phyloP scores from a whole-genome alignment of 1,140 invertebrate species.

The Solenopsis invicta region DNA sequence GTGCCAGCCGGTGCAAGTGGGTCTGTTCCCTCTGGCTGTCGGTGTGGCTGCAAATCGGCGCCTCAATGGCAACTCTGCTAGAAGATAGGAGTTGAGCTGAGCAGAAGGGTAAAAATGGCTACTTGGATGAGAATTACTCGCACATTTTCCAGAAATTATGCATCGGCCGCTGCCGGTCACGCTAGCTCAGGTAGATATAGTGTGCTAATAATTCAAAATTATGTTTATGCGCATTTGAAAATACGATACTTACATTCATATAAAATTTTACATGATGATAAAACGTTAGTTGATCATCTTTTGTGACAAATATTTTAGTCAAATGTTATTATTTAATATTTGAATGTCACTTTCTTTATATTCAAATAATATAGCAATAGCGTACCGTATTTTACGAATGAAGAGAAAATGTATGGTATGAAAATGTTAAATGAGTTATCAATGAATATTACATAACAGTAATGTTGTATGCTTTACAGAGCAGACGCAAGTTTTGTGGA shows the following conservation, averaged over 20 bases:
- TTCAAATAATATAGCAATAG: neutral
- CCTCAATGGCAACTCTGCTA: too few relatives aligned
- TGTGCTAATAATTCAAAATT: constrained; percentile 36
- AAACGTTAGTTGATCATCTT: neutral
- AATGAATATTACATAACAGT: constrained; percentile 57
- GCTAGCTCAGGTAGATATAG: neutral
- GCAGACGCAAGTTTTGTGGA: constrained; percentile 53
- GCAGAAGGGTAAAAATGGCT: constrained; percentile 39
- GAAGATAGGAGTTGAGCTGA: too few relatives aligned
- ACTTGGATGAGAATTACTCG: neutral
- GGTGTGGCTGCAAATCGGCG: too few relatives aligned
- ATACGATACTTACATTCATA: neutral
- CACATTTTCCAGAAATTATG: constrained; percentile 12
- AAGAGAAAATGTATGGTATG: neutral
- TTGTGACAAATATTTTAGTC: neutral
- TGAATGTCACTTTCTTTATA: neutral
- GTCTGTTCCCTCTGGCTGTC: too few relatives aligned
- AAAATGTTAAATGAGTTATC: neutral
- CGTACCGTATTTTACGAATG: neutral
- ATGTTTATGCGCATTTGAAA: neutral
- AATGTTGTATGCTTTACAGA: constrained; percentile 41
- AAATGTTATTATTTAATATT: neutral
- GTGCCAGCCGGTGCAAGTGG: too few relatives aligned
- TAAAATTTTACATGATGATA: too few relatives aligned
- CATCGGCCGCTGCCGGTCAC: neutral